A percentile compares a stretch with the other conserved stretches of the same genome.
phyloP scores from a whole-genome alignment of 2,113 vertebrate genomes.

The Tetrax tetrax region DNA sequence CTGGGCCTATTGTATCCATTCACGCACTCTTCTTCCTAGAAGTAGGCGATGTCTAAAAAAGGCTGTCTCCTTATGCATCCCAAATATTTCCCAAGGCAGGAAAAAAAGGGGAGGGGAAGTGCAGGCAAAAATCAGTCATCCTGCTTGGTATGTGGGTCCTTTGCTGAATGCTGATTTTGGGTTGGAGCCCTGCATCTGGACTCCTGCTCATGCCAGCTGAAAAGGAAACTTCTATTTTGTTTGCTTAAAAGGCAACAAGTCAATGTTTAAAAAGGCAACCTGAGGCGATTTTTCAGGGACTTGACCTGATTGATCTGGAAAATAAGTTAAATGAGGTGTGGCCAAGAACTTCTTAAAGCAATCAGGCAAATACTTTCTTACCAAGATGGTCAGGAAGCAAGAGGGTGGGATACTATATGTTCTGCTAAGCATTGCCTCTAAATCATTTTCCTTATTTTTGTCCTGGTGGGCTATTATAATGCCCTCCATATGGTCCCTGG shows the following conservation, averaged over 20 bases:
- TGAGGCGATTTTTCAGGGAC: conserved; percentile 61
- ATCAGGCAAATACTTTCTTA: conserved; percentile 55
- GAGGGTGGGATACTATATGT: conserved; percentile 30
- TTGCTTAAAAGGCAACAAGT: conserved; percentile 71
- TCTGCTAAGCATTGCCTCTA: conserved; percentile 15
- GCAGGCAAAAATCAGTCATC: conserved; percentile 60
- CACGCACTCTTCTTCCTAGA: conserved; percentile 30
- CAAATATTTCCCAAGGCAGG: conserved; percentile 57
- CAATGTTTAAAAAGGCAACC: conserved; percentile 59
- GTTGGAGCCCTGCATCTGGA: conserved; percentile 69
- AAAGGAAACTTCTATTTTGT: conserved; percentile 68
- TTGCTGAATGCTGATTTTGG: conserved; percentile 66
- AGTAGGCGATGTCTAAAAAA: conserved; percentile 30
- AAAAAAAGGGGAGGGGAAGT: conserved; percentile 19
- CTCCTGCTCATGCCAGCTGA: conserved; percentile 63
- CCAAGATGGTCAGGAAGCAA: conserved; percentile 54
- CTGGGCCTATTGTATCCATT: conserved; percentile 37
- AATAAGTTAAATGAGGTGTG: conserved; percentile 69
- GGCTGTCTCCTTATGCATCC: conserved; percentile 31
- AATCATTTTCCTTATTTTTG: conserved; percentile 45
- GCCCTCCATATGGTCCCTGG: conserved; percentile 18
- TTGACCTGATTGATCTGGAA: conserved; percentile 69
- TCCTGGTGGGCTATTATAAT: conserved; percentile 46
- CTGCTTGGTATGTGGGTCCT: conserved; percentile 66
- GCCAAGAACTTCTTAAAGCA: conserved; percentile 56